Evolutionary conservation across 2,888 invertebrate species (phyloP).

Genomic region (Agrochola lychnidis): DNA sequence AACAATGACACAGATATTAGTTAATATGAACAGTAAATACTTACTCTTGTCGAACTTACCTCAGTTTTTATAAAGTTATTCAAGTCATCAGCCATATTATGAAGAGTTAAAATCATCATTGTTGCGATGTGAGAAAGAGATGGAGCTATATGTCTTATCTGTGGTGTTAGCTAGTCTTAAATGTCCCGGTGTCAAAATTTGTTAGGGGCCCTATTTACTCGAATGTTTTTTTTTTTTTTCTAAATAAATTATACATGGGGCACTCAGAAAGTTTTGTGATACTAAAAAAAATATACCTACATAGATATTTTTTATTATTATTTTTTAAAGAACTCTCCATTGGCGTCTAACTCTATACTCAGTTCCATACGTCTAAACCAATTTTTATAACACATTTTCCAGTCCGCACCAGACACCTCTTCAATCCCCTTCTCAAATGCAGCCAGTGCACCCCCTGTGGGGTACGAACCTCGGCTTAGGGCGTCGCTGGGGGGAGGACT

Average conservation of each 20-base stretch:
- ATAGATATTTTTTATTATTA: too few relatives aligned
- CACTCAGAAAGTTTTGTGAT: too few relatives aligned
- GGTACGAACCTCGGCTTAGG: too few relatives aligned
- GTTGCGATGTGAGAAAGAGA: background rate
- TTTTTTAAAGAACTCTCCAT: too few relatives aligned
- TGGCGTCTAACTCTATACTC: too few relatives aligned
- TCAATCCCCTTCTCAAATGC: too few relatives aligned
- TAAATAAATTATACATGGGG: background rate
- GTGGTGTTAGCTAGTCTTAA: background rate
- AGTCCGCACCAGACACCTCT: too few relatives aligned
- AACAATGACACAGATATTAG: conserved; percentile 42
- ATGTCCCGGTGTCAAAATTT: background rate
- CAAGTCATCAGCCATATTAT: background rate
- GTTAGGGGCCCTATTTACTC: background rate
- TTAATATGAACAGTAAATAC: conserved; percentile 26
- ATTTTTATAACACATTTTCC: too few relatives aligned
- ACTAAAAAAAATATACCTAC: too few relatives aligned
- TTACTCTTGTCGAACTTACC: conserved; percentile 13
- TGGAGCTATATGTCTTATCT: background rate
- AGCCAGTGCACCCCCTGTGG: too few relatives aligned
- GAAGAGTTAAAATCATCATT: background rate
- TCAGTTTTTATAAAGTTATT: conserved; percentile 6
- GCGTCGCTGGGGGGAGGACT: too few relatives aligned
- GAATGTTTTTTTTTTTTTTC: background rate
- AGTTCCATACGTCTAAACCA: too few relatives aligned